Evolutionary conservation across 2,888 invertebrate genomes (phyloP), one percentile per base, ranked within the genome.

Genomic region (Yponomeuta plumbellus): DNA sequence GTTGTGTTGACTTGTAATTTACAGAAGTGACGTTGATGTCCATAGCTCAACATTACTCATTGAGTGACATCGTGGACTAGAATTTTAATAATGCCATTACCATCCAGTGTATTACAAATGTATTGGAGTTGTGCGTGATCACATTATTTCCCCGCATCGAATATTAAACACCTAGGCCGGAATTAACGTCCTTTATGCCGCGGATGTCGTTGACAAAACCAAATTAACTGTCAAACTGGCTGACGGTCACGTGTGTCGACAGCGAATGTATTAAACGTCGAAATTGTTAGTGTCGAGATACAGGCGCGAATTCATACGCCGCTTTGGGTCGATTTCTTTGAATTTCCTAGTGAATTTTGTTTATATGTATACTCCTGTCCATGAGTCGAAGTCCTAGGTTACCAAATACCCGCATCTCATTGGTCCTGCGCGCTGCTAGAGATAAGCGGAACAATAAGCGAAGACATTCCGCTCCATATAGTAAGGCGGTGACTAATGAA

Each of bases 181-280:
- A 52, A 52, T 52, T 52, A 52, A 17, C 44, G 17, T 23, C 23
- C 22, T 22, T n/a, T 62, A 62, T 62, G 23, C 62, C 17, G 39
- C 11, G 17, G 20, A 62, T 20, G 62, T 21, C 61, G 23, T 61
- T n/a, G 26, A 1, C 34, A 34, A 61, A 23, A 61, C 63, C 22
- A 22, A 63, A 63, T 63, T 44, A 63, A 63, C 63, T 63, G 63
- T 63, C 63, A 62, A 62, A 34, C 11, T 39, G 20, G 3, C 62
- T n/a, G 8, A 62, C 21, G 20, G 62, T 39, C 62, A 39, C n/a
- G 39, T 39, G 10, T 20, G 26, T n/a, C 39, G 34, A 20, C n/a
- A 21, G 22, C 23, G 13, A 59, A 59, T 23, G 13, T 59, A 21
- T 13, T 8, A 52, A 52, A 52, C 0, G 17, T 5, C 44, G 17